Conservation (phyloP, 2,113 vertebrate species). For the Stegastes partitus region DNA sequence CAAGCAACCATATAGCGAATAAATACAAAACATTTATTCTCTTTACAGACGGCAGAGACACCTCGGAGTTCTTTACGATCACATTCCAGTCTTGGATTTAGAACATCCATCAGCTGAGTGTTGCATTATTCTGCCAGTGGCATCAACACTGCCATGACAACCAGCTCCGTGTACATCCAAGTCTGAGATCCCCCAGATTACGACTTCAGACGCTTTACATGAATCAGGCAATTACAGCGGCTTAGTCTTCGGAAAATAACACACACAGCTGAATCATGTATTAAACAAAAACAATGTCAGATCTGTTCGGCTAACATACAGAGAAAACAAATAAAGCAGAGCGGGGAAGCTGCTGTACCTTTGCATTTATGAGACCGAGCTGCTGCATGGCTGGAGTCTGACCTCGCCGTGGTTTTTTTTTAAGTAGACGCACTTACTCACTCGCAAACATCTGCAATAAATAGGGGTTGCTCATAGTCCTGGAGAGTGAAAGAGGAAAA, state of each 20-base stretch:
- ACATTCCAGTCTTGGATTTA: conserved; percentile 11
- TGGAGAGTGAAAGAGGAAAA: conserved; percentile 40
- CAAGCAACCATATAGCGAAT: background rate
- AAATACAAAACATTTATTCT: background rate
- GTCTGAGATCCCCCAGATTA: conserved; percentile 35
- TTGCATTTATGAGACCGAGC: conserved; percentile 25
- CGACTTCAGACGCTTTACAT: conserved; percentile 38
- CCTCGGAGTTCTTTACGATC: background rate
- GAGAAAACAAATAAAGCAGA: conserved; percentile 11
- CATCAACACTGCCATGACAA: conserved; percentile 47
- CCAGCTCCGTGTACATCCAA: background rate
- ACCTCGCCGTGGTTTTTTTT: conserved; percentile 53
- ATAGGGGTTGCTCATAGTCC: conserved; percentile 44
- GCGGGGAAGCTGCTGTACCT: conserved; percentile 9
- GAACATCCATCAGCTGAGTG: conserved; percentile 4
- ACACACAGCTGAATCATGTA: conserved; percentile 19
- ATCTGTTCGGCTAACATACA: conserved; percentile 31
- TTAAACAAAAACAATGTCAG: conserved; percentile 27
- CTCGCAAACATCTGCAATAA: conserved; percentile 32
- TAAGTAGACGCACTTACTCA: conserved; percentile 50
- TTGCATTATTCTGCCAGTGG: background rate
- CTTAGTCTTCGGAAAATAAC: conserved; percentile 28
- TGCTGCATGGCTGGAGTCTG: conserved; percentile 27
- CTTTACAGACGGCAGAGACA: background rate
- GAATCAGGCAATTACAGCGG: conserved; percentile 24